These are phyloP conservation scores for Chaetura pelagica DNA, from an alignment of 2,113 vertebrate species.

Conservation along the genomic window DNA sequence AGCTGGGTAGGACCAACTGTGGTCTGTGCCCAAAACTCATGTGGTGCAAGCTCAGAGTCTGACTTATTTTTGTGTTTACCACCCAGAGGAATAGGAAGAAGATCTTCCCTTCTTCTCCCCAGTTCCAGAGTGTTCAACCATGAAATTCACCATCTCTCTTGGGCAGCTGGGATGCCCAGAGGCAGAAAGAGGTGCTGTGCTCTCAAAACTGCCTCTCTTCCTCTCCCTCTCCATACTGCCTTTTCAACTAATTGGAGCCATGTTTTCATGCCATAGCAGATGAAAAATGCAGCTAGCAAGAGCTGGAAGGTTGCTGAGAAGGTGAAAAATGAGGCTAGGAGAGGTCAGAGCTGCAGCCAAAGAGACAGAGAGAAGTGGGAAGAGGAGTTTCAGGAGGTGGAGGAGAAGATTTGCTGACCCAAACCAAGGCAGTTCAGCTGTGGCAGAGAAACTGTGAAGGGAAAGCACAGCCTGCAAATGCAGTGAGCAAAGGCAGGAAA, in stretches of 20 bases:
- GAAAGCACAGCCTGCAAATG: neutral
- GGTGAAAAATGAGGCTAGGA: conserved; percentile 25
- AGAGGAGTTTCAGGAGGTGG: neutral
- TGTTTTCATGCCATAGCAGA: conserved; percentile 17
- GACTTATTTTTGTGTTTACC: neutral
- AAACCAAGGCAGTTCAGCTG: neutral
- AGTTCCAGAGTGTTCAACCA: neutral
- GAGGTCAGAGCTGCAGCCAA: neutral
- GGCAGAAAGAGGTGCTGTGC: neutral
- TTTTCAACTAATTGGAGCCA: conserved; percentile 15
- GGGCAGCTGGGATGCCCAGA: neutral
- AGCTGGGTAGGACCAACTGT: neutral
- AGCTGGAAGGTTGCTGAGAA: neutral
- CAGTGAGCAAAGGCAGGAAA: neutral
- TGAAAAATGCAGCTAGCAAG: neutral
- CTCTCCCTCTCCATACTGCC: neutral
- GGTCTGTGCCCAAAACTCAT: neutral
- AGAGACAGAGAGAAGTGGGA: neutral
- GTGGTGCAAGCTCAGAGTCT: neutral
- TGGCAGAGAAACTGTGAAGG: neutral
- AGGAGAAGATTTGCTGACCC: neutral
- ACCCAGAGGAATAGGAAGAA: neutral
- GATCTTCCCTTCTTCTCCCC: accelerated
- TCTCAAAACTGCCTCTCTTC: neutral
- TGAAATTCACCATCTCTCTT: neutral